Conservation (phyloP, 2,888 invertebrate species). For the Bombyx huttoni region DNA sequence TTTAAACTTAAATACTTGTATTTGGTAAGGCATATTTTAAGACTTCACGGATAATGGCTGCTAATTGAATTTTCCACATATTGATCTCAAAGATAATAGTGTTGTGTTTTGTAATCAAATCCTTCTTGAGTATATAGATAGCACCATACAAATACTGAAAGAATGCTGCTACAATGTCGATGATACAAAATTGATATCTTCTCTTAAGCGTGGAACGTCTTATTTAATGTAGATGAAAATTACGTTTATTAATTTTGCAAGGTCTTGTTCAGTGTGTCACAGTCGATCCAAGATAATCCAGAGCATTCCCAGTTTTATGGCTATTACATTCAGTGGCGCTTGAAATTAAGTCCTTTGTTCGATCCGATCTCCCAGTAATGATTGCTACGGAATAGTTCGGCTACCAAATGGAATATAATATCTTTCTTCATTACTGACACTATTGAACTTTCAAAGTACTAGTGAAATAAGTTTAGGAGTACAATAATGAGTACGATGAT, state of each 20-base stretch:
- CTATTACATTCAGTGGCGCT: constrained; percentile 1
- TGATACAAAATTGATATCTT: neutral
- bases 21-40: no score
- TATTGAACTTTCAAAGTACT: neutral
- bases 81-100: no score
- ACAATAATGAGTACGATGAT: no score
- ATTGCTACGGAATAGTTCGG: neutral
- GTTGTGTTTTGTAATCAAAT: no score
- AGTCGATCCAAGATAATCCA: constrained; percentile 6
- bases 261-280: constrained; percentile 1
- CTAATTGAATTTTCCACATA: no score
- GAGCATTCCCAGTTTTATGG: neutral
- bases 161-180: no score
- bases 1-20: no score
- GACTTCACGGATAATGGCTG: no score
- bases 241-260: neutral
- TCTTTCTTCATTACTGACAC: neutral
- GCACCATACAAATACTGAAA: no score
- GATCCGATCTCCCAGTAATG: neutral
- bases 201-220: neutral
- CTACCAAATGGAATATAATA: neutral
- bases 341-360: constrained; percentile 2
- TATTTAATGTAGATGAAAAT: neutral
- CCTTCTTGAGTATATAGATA: no score
- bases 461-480: no score